phyloP scores from a whole-genome alignment of 2,797 vertebrate species.

The Pseudopleuronectes americanus region DNA sequence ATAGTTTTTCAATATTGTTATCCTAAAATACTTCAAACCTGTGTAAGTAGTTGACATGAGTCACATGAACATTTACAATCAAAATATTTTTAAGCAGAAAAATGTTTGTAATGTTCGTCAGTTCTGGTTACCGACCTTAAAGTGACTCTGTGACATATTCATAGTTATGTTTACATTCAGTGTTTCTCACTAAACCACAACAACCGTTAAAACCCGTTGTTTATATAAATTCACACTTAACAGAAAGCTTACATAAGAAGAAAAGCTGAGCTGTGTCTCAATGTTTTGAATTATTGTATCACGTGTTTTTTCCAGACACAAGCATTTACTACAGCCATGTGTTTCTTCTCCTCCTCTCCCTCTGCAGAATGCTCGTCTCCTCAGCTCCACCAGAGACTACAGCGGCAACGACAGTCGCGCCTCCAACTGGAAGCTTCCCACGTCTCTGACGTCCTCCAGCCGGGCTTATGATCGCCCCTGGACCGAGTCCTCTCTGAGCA shows the following conservation, averaged over 20 bases:
- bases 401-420: conserved; percentile 80
- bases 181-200: too few relatives aligned
- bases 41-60: neutral
- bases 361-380: conserved; percentile 82
- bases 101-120: too few relatives aligned
- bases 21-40: too few relatives aligned
- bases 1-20: too few relatives aligned
- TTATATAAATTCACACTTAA: too few relatives aligned
- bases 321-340: neutral
- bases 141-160: too few relatives aligned
- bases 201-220: too few relatives aligned
- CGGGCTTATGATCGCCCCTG: conserved; percentile 83
- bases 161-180: too few relatives aligned
- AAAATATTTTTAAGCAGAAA: neutral
- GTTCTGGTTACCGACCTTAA: too few relatives aligned
- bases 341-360: neutral
- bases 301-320: neutral
- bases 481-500: conserved; percentile 83
- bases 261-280: too few relatives aligned
- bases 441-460: conserved; percentile 81
- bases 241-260: too few relatives aligned
- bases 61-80: neutral
- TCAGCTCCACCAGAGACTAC: conserved; percentile 85
- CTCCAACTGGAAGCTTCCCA: conserved; percentile 86
- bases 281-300: too few relatives aligned